Evolutionary conservation across 2,888 invertebrate species (phyloP), one percentile per base, ranked within the genome.

Genomic region (Sphecodes monilicornis): DNA sequence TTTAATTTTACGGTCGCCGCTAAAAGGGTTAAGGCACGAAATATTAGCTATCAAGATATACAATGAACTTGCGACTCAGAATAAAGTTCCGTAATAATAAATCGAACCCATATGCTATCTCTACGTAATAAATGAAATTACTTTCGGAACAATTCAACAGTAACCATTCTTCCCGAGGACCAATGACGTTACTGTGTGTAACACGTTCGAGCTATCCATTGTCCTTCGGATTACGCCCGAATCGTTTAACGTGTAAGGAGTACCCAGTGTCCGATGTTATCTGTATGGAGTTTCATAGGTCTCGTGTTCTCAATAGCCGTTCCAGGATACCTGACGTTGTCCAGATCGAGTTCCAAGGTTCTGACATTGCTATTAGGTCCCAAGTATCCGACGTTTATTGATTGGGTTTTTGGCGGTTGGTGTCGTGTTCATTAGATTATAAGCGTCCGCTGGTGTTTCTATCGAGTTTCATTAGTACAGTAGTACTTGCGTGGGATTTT

Each of bases 181-280:
- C 54, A 22, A 54, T 3, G 54, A 18, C 3, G 26, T 6, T 32
- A 16, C 8, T 64, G 32, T 32, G 18, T 32, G 32, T 64, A 64
- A 32, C 64, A 18, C 29, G 29, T 64, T 64, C 32, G 18, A 32
- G 29, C 29, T 64, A 64, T 64, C 64, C 32, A 64, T 32, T 64
- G 64, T 64, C 29, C 8, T 32, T 0, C 32, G 64, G 18, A 43
- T 66, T 66, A 32, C 66, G 66, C 36, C 36, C 16, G 11, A 39
- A 66, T 36, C 66, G 66, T 66, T 32, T 32, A 66, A 66, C 32
- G 66, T 39, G 39, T 66, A 11, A 32, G n/a, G 66, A 66, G 66
- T 39, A 5, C 1, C 22, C 66, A 66, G 66, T 18, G 22, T 36
- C 36, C 32, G 66, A 66, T 66, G 66, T 36, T 66, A 36, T 66